Evolutionary conservation across 1,140 invertebrate genomes (phyloP), one percentile per base, ranked within the genome.

Genomic region (Lepidurus packardi): DNA sequence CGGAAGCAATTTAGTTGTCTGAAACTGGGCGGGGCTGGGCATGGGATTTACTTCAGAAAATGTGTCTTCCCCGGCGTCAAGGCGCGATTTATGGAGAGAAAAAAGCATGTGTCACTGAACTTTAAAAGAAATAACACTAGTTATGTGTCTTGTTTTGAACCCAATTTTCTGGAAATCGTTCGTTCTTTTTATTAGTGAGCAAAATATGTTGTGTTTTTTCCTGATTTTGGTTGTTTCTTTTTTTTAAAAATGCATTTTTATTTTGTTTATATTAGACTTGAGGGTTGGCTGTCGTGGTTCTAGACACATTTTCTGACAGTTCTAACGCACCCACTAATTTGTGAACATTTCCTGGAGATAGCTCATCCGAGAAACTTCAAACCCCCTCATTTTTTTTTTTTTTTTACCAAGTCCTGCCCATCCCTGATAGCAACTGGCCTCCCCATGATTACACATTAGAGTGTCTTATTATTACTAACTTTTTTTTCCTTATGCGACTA

Each of bases 41-140:
- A 65, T 77, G 76, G 45, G 77, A 74, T 34, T 11, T 73, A 81
- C 83, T 86, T 90, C 91, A 92, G 92, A 93, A 93, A 93, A 93
- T 93, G 91, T 92, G 91, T 93, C 91, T 92, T 92, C 89, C 91
- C 91, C 91, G 90, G 34, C 75, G 79, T 77, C 77, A 53, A 65
- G 44, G 73, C 75, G 74, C 73, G 47, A 16, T 34, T n/a, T 45
- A 42, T 34, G 24, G 9, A 21, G 21, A 25, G 43, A 47, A 41
- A 43, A 25, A 43, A 77, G 43, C 21, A 80, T 73, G 73, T 78
- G 47, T 43, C 76, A 34, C 45, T 75, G 47, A 78, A 65, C 5
- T 16, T 13, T 7, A 65, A 65, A n/a, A 6, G 53, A 7, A 16
- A 65, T 7, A 65, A n/a, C 13, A 7, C 13, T 65, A 13, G 21